phyloP scores from a whole-genome alignment of 2,888 invertebrate species.

The Omphaloscelis lunosa region DNA sequence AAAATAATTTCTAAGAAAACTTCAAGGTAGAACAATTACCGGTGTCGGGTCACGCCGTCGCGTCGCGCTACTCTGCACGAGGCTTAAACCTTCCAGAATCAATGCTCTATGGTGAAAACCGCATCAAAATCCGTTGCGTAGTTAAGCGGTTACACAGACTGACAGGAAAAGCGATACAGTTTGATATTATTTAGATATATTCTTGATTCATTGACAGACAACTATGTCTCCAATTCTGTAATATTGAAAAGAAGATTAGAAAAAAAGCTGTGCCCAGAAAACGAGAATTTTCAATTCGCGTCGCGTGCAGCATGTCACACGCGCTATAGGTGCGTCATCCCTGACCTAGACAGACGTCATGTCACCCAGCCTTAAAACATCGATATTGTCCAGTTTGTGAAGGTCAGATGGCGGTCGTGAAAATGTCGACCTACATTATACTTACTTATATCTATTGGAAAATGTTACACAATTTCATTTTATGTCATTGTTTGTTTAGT shows the following conservation, averaged over 20 bases:
- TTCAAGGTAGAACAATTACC: too few relatives aligned
- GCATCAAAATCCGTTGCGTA: too few relatives aligned
- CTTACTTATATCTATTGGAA: conserved; percentile 7
- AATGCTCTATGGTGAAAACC: too few relatives aligned
- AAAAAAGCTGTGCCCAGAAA: neutral
- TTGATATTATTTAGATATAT: neutral
- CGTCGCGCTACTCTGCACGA: too few relatives aligned
- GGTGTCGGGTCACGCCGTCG: too few relatives aligned
- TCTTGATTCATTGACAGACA: neutral
- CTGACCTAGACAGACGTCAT: conserved; percentile 41
- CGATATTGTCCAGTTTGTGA: conserved; percentile 37
- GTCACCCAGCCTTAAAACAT: conserved; percentile 41
- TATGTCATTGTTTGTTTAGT: conserved; percentile 8
- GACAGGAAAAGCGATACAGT: too few relatives aligned
- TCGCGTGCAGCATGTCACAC: neutral
- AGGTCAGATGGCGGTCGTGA: conserved; percentile 25
- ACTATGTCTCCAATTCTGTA: neutral
- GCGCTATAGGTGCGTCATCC: conserved; percentile 12
- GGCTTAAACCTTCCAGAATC: too few relatives aligned
- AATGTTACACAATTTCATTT: conserved; percentile 9
- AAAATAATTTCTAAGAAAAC: too few relatives aligned
- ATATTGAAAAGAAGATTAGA: neutral
- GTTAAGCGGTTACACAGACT: too few relatives aligned
- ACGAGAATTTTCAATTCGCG: neutral
- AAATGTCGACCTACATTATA: conserved; percentile 9